phyloP scores from a whole-genome alignment of 2,113 vertebrate genomes.

The Nesoenas mayeri region DNA sequence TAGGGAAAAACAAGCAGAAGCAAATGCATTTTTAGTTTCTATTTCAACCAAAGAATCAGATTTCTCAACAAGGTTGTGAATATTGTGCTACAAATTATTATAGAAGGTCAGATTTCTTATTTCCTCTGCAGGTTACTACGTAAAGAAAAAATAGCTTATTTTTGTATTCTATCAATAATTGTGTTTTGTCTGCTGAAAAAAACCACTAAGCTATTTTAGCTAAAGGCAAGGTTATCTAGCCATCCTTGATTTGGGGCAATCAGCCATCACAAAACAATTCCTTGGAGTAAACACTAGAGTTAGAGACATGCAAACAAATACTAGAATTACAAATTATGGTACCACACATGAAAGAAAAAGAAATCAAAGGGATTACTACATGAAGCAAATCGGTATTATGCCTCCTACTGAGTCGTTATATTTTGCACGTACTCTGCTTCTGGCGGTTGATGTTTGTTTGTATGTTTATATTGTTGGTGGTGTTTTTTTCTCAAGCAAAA shows the following conservation, averaged over 20 bases:
- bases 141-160: slow-evolving; percentile 35
- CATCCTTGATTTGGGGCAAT: slow-evolving; percentile 67
- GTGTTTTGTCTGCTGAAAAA: slow-evolving; percentile 29
- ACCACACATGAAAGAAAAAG: slow-evolving; percentile 38
- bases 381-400: slow-evolving; percentile 36
- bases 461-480: background rate
- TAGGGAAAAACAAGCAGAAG: background rate
- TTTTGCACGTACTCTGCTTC: slow-evolving; percentile 18
- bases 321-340: slow-evolving; percentile 65
- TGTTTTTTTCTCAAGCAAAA: background rate
- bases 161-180: slow-evolving; percentile 32
- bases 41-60: background rate
- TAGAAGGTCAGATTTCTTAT: background rate
- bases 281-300: slow-evolving; percentile 65
- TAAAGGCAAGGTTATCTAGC: slow-evolving; percentile 63
- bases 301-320: slow-evolving; percentile 63
- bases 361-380: slow-evolving; percentile 56
- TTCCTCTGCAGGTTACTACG: background rate
- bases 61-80: background rate
- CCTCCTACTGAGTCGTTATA: slow-evolving; percentile 26
- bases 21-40: background rate
- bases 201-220: slow-evolving; percentile 31
- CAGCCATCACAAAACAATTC: slow-evolving; percentile 70
- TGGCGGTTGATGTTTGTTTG: background rate
- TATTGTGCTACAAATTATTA: background rate